These are phyloP conservation scores for Masticophis lateralis DNA, from an alignment of 2,797 vertebrate genomes.

Conservation along the genomic window DNA sequence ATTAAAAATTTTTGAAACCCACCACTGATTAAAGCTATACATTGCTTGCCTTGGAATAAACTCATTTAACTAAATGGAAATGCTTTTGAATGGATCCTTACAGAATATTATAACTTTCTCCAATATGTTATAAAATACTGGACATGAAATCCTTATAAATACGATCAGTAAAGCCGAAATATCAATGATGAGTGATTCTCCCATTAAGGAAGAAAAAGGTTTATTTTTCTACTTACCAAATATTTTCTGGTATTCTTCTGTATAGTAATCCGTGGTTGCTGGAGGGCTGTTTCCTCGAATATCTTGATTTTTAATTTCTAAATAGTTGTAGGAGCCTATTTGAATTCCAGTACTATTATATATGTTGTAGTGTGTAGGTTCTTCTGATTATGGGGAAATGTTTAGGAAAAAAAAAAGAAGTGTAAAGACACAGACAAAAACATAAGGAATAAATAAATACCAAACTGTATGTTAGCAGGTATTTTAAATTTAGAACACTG, in stretches of 20 bases:
- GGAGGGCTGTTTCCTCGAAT: neutral
- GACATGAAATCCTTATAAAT: neutral
- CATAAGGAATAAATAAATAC: neutral
- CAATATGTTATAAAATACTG: neutral
- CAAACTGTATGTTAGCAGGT: neutral
- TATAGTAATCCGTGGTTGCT: slow-evolving; percentile 5
- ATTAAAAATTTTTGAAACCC: too few relatives aligned
- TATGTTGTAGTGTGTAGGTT: slow-evolving; percentile 67
- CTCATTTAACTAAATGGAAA: neutral
- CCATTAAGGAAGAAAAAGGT: neutral
- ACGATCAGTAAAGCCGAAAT: neutral
- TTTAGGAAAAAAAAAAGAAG: slow-evolving; percentile 17
- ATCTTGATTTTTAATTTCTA: slow-evolving; percentile 71
- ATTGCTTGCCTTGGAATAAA: neutral
- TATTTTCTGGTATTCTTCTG: neutral
- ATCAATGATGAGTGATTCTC: neutral
- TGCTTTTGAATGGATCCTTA: neutral
- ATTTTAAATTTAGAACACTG: neutral
- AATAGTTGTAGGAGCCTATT: slow-evolving; percentile 82
- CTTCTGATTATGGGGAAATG: slow-evolving; percentile 55
- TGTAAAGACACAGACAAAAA: neutral
- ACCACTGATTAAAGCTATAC: neutral
- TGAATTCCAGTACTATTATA: slow-evolving; percentile 81
- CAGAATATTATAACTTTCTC: neutral
- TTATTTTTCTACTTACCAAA: slow-evolving; percentile 68